Conservation (phyloP, 2,113 vertebrate genomes). For the Microtus montanus region DNA sequence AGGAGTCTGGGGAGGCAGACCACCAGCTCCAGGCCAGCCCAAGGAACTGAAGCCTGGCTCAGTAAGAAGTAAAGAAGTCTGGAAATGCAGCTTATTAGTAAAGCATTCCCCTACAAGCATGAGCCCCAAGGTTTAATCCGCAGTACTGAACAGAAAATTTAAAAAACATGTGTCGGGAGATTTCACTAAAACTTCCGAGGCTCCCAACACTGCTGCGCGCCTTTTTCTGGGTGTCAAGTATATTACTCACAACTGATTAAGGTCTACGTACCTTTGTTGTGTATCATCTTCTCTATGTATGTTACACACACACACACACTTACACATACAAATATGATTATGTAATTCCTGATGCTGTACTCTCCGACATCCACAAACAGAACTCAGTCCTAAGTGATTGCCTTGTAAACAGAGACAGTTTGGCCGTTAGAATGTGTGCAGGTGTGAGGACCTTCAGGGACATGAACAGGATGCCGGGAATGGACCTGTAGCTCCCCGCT, state of each 20-base stretch:
- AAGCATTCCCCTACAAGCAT: background rate
- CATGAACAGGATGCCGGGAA: background rate
- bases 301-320: background rate
- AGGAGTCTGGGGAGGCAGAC: background rate
- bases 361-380: background rate
- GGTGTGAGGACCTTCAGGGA: background rate
- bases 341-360: background rate
- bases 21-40: background rate
- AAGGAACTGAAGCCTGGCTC: background rate
- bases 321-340: background rate
- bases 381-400: background rate
- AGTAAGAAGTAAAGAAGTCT: background rate
- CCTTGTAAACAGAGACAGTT: background rate
- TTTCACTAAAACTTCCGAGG: background rate
- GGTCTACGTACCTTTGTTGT: background rate
- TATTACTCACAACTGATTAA: background rate
- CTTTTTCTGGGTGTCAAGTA: background rate
- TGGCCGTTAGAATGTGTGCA: background rate
- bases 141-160: background rate
- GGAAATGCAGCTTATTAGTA: background rate
- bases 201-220: too few species aligned
- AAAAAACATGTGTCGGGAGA: background rate
- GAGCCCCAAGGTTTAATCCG: background rate
- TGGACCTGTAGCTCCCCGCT: background rate
- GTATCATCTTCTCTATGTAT: background rate